Percentiles rank a stretch among this genome's conserved stretches.
These are phyloP conservation scores for Vanacampus margaritifer DNA, from an alignment of 2,113 vertebrate genomes.

Conservation along the genomic window DNA sequence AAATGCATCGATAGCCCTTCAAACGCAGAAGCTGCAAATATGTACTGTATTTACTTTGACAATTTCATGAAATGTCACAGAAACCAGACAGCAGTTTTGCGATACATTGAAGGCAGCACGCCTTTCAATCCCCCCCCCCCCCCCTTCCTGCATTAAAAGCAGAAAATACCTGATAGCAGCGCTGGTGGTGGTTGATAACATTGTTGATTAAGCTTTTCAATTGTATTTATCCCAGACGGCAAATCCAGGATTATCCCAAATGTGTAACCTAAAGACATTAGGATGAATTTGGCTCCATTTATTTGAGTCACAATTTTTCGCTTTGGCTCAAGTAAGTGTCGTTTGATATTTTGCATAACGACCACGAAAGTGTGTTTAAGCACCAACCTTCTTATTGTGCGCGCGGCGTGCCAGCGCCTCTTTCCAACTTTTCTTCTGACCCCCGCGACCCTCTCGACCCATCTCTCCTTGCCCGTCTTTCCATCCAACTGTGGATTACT, in stretches of 20 bases:
- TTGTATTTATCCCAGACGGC: conserved; percentile 41
- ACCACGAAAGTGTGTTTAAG: background rate
- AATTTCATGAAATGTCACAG: no score
- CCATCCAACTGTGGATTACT: conserved; percentile 73
- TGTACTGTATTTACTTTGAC: no score
- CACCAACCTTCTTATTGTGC: background rate
- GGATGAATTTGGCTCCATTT: conserved; percentile 4
- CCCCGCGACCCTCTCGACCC: conserved; percentile 12
- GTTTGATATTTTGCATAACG: background rate
- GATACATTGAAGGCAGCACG: no score
- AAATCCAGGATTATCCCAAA: conserved; percentile 58
- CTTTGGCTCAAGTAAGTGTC: background rate
- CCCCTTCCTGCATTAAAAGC: no score
- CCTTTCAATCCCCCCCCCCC: no score
- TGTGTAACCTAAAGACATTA: conserved; percentile 28
- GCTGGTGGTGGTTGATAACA: conserved; percentile 25
- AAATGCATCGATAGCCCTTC: no score
- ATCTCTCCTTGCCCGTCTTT: conserved; percentile 49
- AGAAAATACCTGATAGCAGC: conserved; percentile 20
- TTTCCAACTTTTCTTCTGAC: conserved; percentile 39
- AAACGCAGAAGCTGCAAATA: no score
- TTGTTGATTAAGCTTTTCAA: conserved; percentile 22
- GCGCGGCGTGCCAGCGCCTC: conserved; percentile 23
- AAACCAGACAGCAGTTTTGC: no score
- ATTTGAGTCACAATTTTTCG: background rate